Evolutionary conservation across 2,888 invertebrate species (phyloP).

Genomic region (Eupithecia insigniata): DNA sequence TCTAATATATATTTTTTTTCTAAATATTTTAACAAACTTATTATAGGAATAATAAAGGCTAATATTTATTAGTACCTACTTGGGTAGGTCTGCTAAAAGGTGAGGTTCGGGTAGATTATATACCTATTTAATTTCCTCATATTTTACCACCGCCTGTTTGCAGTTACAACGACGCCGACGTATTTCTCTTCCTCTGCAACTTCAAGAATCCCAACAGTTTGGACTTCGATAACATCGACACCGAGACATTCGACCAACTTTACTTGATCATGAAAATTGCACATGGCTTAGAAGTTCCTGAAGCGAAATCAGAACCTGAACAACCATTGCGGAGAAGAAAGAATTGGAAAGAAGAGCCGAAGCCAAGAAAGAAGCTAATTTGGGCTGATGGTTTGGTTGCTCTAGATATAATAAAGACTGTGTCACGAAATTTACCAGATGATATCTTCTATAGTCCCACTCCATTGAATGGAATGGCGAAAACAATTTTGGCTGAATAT

Average conservation of each 20-base stretch:
- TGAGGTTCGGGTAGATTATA: not conserved
- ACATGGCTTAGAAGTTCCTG: conserved; percentile 52
- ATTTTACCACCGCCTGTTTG: conserved; percentile 21
- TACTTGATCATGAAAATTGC: conserved; percentile 71
- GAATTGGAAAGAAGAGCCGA: conserved; percentile 36
- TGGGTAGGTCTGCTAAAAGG: not conserved
- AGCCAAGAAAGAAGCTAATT: conserved; percentile 59
- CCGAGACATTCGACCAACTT: conserved; percentile 63
- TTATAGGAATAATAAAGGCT: too few species aligned
- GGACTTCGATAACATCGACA: conserved; percentile 54
- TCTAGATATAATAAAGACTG: conserved; percentile 62
- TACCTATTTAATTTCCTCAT: not conserved
- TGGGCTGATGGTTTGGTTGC: conserved; percentile 70
- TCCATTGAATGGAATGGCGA: conserved; percentile 58
- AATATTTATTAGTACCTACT: too few species aligned
- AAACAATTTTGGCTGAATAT: conserved; percentile 61
- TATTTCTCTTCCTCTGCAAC: conserved; percentile 70
- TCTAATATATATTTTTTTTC: too few species aligned
- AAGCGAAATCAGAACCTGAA: conserved; percentile 29
- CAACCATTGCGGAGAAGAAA: conserved; percentile 37
- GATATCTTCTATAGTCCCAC: conserved; percentile 66
- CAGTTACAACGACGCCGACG: conserved; percentile 70
- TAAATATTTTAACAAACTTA: too few species aligned
- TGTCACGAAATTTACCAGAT: conserved; percentile 62
- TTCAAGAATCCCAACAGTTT: conserved; percentile 67